Conservation (phyloP, 2,113 vertebrate genomes). For the Muntiacus muntjak region DNA sequence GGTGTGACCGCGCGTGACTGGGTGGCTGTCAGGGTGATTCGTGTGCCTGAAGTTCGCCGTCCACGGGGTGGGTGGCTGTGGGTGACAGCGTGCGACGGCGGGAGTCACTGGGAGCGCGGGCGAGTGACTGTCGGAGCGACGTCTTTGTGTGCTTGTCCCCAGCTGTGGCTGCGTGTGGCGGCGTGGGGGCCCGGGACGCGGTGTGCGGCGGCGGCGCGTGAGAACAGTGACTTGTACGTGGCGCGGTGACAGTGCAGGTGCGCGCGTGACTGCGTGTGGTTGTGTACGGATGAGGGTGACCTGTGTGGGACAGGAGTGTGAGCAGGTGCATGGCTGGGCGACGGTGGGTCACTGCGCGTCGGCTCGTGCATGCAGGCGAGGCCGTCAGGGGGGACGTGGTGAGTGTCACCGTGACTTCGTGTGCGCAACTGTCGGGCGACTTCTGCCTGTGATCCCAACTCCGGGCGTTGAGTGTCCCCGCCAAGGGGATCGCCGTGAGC, state of each 20-base stretch:
- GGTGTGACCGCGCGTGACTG: not conserved
- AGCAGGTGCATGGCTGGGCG: not conserved
- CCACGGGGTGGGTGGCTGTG: not conserved
- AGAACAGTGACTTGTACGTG: not conserved
- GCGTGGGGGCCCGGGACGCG: not conserved
- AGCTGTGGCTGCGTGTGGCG: constrained; percentile 34
- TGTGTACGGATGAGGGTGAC: not conserved
- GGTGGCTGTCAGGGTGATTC: not conserved
- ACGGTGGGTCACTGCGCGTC: not conserved
- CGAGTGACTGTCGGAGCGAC: constrained; percentile 48
- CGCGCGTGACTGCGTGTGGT: not conserved
- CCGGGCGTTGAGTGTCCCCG: not conserved
- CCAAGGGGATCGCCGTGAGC: not conserved
- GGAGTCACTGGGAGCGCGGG: not conserved
- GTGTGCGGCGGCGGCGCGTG: not conserved
- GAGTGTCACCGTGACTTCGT: constrained; percentile 28
- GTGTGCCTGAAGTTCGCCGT: not conserved
- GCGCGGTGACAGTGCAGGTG: not conserved
- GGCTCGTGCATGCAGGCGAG: not conserved
- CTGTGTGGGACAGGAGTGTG: not conserved
- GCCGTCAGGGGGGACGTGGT: not conserved
- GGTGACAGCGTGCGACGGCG: not conserved
- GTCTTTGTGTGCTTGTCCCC: constrained; percentile 65
- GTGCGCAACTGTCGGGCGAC: constrained; percentile 48
- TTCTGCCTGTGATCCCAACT: constrained; percentile 14